Evolutionary conservation across 2,797 vertebrate genomes (phyloP).

Genomic region (Bradypodion ventrale): DNA sequence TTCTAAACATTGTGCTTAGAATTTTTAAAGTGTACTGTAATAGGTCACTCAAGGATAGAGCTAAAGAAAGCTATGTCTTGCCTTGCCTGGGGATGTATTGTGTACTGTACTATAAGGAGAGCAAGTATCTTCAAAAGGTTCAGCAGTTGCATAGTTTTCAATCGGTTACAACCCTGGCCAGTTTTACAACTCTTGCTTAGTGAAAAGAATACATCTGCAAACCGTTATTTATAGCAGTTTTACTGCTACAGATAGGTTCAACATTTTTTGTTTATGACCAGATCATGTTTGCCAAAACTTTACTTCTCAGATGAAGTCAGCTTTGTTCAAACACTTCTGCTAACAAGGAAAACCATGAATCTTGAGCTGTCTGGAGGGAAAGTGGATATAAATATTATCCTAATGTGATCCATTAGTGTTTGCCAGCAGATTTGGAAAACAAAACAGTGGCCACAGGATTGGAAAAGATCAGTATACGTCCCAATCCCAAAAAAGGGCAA

Average conservation of each 20-base stretch:
- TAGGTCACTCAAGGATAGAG: neutral
- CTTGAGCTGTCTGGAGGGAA: neutral
- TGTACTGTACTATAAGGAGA: too few species aligned
- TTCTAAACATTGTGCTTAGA: neutral
- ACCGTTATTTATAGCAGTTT: neutral
- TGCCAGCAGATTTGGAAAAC: too few species aligned
- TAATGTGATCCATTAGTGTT: neutral
- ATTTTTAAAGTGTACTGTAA: neutral
- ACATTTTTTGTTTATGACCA: neutral
- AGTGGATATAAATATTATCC: neutral
- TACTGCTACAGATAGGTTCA: neutral
- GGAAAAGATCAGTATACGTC: too few species aligned
- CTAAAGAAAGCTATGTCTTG: neutral
- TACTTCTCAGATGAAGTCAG: neutral
- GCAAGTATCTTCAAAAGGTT: neutral
- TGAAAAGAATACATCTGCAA: neutral
- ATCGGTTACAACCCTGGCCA: neutral
- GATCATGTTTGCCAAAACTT: neutral
- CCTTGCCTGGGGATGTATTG: neutral
- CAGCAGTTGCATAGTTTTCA: neutral
- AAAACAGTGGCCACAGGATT: too few species aligned
- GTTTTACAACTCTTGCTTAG: neutral
- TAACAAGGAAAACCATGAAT: neutral
- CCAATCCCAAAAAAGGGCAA: too few species aligned
- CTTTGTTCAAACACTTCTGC: neutral